Percentiles rank a stretch among this genome's conserved stretches.
These are phyloP conservation scores for Glomeris marginata DNA, from an alignment of 2,888 invertebrate species.

Conservation along the genomic window DNA sequence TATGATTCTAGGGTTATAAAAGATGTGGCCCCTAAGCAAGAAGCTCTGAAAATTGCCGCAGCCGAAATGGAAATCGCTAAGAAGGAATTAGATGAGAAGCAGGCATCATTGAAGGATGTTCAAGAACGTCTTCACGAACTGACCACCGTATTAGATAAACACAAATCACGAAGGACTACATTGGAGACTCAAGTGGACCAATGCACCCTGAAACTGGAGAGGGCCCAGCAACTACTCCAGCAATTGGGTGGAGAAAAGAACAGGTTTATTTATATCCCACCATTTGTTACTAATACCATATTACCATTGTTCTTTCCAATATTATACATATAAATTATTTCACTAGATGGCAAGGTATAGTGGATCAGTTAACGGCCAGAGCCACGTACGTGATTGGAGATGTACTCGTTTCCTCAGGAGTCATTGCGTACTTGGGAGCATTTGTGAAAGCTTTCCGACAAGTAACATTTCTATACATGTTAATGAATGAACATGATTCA, in stretches of 20 bases:
- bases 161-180: conserved; percentile 31
- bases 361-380: conserved; percentile 52
- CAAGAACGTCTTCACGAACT: conserved; percentile 31
- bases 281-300: neutral
- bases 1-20: conserved; percentile 19
- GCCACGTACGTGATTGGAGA: conserved; percentile 78
- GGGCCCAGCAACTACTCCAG: conserved; percentile 33
- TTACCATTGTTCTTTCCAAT: neutral
- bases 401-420: conserved; percentile 70
- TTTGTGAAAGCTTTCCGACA: conserved; percentile 51
- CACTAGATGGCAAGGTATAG: conserved; percentile 57
- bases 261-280: conserved; percentile 19
- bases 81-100: conserved; percentile 30
- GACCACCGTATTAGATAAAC: conserved; percentile 28
- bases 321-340: neutral
- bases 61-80: conserved; percentile 29
- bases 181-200: conserved; percentile 27
- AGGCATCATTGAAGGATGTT: conserved; percentile 30
- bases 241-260: conserved; percentile 33
- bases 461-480: conserved; percentile 19
- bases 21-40: conserved; percentile 34
- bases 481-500: too few relatives aligned
- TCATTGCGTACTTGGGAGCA: conserved; percentile 77
- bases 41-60: conserved; percentile 30
- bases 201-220: conserved; percentile 31